phyloP scores from a whole-genome alignment of 2,113 vertebrate species.

The Myrmecobius fasciatus region DNA sequence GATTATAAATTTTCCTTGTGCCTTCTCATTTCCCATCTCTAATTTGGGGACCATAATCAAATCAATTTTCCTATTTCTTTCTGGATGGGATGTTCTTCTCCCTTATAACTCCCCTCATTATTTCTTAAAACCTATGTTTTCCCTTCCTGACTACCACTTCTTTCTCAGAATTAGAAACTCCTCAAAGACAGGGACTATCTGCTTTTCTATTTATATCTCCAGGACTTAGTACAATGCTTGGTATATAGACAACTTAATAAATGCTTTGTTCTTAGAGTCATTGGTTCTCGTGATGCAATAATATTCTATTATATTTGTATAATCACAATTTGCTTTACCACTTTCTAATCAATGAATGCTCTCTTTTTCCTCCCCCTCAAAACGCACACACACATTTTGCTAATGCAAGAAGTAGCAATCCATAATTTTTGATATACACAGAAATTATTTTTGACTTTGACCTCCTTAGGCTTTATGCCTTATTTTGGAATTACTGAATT shows the following conservation, averaged over 20 bases:
- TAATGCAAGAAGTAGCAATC: neutral
- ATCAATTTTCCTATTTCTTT: neutral
- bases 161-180: neutral
- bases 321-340: neutral
- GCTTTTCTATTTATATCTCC: neutral
- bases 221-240: neutral
- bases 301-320: neutral
- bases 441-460: neutral
- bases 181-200: neutral
- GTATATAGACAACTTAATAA: neutral
- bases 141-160: neutral
- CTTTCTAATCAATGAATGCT: neutral
- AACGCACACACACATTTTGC: neutral
- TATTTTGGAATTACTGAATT: neutral
- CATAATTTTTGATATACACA: neutral
- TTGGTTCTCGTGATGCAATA: neutral
- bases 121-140: neutral
- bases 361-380: neutral
- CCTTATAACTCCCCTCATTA: neutral
- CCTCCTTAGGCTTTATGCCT: neutral
- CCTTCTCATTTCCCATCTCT: neutral
- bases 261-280: neutral
- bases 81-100: neutral
- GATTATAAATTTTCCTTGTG: neutral
- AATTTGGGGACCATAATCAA: neutral